Conservation (phyloP, 2,797 vertebrate species). For the Enteromius trimaculatus region DNA sequence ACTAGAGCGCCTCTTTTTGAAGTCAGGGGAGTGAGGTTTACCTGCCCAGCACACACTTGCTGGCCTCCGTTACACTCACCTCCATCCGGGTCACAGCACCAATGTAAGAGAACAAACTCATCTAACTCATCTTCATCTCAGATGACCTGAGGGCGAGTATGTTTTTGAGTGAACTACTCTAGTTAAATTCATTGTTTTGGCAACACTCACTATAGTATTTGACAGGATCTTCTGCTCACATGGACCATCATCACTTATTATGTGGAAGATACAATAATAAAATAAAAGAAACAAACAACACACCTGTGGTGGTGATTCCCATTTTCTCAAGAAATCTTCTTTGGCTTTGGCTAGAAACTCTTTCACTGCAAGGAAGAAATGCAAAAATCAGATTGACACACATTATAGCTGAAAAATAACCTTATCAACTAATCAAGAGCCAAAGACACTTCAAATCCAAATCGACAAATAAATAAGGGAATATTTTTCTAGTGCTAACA, state of each 20-base stretch:
- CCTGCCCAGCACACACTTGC: no score
- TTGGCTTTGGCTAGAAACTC: constrained; percentile 99
- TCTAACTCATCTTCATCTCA: neutral
- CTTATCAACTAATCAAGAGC: neutral
- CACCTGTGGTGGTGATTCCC: constrained; percentile 98
- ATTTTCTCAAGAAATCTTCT: constrained; percentile 99
- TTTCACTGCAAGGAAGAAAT: constrained; percentile 85
- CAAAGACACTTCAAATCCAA: neutral
- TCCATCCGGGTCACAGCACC: no score
- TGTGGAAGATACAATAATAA: neutral
- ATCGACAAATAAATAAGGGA: neutral
- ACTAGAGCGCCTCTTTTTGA: no score
- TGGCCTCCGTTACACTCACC: no score
- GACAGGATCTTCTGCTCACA: neutral
- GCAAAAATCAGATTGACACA: neutral
- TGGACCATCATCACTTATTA: neutral
- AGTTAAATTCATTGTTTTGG: neutral
- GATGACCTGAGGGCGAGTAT: neutral
- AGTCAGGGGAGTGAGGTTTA: no score
- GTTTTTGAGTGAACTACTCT: neutral
- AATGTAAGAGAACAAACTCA: no score
- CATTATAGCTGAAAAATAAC: neutral
- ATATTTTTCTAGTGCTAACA: constrained; percentile 16
- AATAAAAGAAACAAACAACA: constrained; percentile 37
- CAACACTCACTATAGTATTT: neutral